These are phyloP conservation scores for Magallana ariakensis DNA, from an alignment of 1,140 invertebrate species.

Conservation along the genomic window DNA sequence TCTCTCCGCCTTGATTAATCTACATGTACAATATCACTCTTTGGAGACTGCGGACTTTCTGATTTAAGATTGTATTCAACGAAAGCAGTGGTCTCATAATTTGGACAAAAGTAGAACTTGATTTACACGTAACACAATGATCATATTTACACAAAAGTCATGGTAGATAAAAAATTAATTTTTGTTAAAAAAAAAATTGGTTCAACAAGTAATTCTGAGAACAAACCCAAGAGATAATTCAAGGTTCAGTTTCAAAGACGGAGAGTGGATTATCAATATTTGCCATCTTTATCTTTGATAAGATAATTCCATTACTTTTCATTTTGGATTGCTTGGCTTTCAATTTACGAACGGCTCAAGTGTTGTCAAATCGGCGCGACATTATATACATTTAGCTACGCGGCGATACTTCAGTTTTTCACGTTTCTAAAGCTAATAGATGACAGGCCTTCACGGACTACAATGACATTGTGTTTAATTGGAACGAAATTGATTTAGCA, in stretches of 20 bases:
- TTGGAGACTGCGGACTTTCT: too few relatives aligned
- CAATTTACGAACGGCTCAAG: not conserved
- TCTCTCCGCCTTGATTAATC: too few relatives aligned
- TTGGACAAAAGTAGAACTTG: too few relatives aligned
- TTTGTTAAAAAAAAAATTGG: not conserved
- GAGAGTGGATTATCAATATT: constrained; percentile 18
- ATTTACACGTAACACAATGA: too few relatives aligned
- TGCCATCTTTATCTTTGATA: constrained; percentile 12
- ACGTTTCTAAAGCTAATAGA: not conserved
- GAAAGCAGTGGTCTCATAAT: too few relatives aligned
- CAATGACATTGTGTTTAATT: not conserved
- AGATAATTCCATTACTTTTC: constrained; percentile 22
- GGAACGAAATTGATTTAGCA: not conserved
- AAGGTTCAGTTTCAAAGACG: not conserved
- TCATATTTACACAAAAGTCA: too few relatives aligned
- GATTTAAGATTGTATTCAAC: too few relatives aligned
- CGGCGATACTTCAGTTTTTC: not conserved
- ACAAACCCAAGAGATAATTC: not conserved
- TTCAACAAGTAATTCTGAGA: not conserved
- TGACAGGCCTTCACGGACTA: not conserved
- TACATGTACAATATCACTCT: too few relatives aligned
- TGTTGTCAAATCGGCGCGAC: not conserved
- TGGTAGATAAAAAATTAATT: too few relatives aligned
- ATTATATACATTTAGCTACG: not conserved
- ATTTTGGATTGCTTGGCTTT: not conserved